phyloP scores from a whole-genome alignment of 2,113 vertebrate species.

The Pomatostomus ruficeps region DNA sequence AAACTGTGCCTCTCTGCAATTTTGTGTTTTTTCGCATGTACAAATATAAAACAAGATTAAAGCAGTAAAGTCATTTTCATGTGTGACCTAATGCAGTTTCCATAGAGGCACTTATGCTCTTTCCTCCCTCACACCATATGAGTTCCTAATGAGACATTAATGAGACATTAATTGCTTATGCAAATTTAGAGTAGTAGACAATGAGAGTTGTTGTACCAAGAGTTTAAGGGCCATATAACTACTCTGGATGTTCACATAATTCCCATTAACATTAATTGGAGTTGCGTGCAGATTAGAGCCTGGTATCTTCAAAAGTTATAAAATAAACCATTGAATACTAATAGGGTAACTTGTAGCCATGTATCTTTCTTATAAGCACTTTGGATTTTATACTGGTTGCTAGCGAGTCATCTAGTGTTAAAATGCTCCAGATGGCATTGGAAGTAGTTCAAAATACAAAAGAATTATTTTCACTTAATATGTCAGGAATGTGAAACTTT shows the following conservation, averaged over 20 bases:
- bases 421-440: constrained; percentile 32
- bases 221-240: constrained; percentile 55
- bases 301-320: constrained; percentile 10
- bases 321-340: constrained; percentile 28
- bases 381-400: background rate
- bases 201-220: constrained; percentile 38
- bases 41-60: background rate
- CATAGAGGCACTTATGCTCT: background rate
- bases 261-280: constrained; percentile 56
- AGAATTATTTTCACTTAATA: background rate
- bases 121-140: background rate
- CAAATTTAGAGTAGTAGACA: constrained; percentile 56
- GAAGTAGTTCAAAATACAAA: background rate
- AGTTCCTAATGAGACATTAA: constrained; percentile 66
- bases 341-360: background rate
- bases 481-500: background rate
- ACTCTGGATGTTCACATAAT: constrained; percentile 7
- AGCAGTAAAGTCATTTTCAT: background rate
- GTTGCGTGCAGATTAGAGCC: background rate
- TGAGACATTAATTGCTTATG: constrained; percentile 69
- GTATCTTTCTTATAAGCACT: background rate
- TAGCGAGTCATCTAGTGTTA: background rate
- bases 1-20: rapidly evolving
- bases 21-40: background rate
- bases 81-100: constrained; percentile 8